These are phyloP conservation scores for Kuschelorhynchus macadamiae DNA, from an alignment of 2,888 invertebrate genomes.

Conservation along the genomic window DNA sequence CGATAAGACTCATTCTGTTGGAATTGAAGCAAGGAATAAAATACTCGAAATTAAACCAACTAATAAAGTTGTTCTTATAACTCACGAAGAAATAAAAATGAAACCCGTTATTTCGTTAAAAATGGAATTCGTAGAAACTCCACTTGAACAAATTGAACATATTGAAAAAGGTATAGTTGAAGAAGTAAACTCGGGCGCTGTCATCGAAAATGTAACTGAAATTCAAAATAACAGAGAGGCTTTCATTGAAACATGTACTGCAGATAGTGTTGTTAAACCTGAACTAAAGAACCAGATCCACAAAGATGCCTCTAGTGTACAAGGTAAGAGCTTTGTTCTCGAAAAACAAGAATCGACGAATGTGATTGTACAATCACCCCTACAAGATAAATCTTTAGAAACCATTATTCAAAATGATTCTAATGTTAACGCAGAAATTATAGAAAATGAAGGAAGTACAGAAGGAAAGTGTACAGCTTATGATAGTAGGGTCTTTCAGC, in stretches of 20 bases:
- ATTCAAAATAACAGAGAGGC: background rate
- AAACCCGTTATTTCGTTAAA: slow-evolving; percentile 77
- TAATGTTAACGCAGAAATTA: background rate
- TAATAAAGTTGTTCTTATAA: slow-evolving; percentile 76
- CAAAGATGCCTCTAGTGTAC: background rate
- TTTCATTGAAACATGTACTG: background rate
- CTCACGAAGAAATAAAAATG: slow-evolving; percentile 80
- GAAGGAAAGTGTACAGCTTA: background rate
- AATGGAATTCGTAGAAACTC: slow-evolving; percentile 71
- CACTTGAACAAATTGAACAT: slow-evolving; percentile 52
- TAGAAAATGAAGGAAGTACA: background rate
- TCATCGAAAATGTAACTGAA: background rate
- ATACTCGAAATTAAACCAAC: slow-evolving; percentile 34
- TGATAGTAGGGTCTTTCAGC: background rate
- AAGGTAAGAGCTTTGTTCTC: background rate
- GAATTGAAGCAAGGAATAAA: slow-evolving; percentile 16
- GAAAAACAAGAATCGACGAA: slow-evolving; percentile 19
- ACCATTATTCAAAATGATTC: background rate
- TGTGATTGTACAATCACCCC: background rate
- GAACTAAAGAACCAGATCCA: slow-evolving; percentile 3
- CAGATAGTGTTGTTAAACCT: background rate
- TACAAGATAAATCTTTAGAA: slow-evolving; percentile 9
- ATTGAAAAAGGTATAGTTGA: slow-evolving; percentile 49
- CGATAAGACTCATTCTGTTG: slow-evolving; percentile 7
- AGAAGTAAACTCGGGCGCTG: background rate